Base-by-base conservation (phyloP, 2,797 vertebrate species). In the Scolopax bukidnonensis region DNA sequence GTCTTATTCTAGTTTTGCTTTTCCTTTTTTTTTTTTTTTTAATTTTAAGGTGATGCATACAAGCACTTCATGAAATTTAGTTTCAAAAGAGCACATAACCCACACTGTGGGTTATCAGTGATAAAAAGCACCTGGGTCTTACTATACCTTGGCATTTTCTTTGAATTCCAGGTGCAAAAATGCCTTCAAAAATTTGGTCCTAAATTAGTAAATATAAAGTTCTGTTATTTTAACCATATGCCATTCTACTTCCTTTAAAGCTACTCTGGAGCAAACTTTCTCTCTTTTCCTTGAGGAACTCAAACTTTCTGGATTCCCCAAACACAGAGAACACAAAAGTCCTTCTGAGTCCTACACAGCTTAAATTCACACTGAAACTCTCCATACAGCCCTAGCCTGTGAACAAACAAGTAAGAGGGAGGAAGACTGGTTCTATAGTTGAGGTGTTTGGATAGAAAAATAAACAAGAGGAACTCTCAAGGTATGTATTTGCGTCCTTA, bases 271-370 rank as follows among this genome's bases (percentile, higher is more conserved):
- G 24, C 12, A 76, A 61, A 38, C 9, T 33, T 67, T n/a, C 7
- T 47, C 25, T 54, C 20, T 78, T 61, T 45, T 48, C 17, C 13
- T 11, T 76, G 16, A 78, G 23, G n/a, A 77, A 7, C 7, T 64
- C 28, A 75, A 70, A 28, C 6, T 6, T 61, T 54, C 47, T 69
- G 38, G 15, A 50, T 63, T 61, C 14, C 28, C 28, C 54, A 68
- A 45, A 40, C 27, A 48, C 1, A 2, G 32, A 59, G 43, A 84
- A 73, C 18, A 33, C 13, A 43, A 12, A 60, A 77, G 10, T 14
- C 17, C 24, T 67, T 28, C 32, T 28, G 47, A 78, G 67, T 19
- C 5, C 16, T 0, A 1, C 0, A 0, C 11, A 71, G 30, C n/a
- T 75, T 51, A 76, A 80, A 71, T 25, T 25, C 28, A 12, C 18